A percentile compares a stretch with the other conserved stretches of the same genome.
phyloP scores from a whole-genome alignment of 1,140 invertebrate species.

The Steinernema feltiae region DNA sequence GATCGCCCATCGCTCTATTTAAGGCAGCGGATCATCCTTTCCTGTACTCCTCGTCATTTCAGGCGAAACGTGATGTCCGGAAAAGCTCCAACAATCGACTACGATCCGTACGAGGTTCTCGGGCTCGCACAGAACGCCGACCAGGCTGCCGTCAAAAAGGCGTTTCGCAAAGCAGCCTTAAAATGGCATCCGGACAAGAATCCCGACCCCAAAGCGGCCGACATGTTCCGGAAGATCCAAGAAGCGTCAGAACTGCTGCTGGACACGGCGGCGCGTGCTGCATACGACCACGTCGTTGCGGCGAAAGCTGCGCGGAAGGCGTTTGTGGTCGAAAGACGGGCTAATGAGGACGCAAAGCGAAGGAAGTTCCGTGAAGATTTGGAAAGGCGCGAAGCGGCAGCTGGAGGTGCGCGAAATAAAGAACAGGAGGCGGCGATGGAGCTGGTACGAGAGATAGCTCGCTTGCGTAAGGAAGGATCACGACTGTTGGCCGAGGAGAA shows the following conservation, averaged over 20 bases:
- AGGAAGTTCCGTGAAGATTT: neutral
- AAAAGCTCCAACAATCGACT: neutral
- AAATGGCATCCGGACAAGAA: slow-evolving; percentile 13
- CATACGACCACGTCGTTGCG: neutral
- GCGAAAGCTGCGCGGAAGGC: neutral
- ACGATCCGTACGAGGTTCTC: neutral
- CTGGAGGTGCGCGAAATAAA: neutral
- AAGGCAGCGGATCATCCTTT: too few relatives aligned
- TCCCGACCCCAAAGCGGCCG: neutral
- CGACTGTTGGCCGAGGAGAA: neutral
- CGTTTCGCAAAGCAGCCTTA: neutral
- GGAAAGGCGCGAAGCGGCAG: neutral
- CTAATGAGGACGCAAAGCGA: neutral
- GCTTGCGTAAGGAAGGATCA: neutral
- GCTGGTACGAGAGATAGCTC: neutral
- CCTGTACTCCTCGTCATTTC: too few relatives aligned
- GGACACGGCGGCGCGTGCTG: neutral
- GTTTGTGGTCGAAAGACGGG: neutral
- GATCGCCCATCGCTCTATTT: too few relatives aligned
- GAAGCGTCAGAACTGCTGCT: neutral
- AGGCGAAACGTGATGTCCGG: neutral
- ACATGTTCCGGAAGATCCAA: neutral
- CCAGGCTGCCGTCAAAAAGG: neutral
- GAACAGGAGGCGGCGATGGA: neutral
- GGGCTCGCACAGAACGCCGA: neutral